Percentiles rank a stretch among this genome's conserved stretches.
Conservation (phyloP, 2,113 vertebrate genomes). For the Rhizomys pruinosus region DNA sequence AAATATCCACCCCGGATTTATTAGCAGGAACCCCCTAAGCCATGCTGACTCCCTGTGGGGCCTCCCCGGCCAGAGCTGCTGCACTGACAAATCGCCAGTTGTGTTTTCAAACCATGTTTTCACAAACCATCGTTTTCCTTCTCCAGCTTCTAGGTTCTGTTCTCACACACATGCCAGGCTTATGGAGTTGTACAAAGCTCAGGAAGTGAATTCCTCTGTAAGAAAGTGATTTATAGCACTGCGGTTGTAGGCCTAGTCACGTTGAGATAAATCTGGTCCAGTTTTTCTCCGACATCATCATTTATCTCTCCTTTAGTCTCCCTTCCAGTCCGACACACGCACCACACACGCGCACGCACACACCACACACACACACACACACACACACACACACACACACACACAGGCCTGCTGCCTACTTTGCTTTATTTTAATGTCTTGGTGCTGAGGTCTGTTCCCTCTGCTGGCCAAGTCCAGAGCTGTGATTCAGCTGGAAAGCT, state of each 20-base stretch:
- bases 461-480: background rate
- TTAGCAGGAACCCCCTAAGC: background rate
- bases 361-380: too few relatives aligned
- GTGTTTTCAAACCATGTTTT: slow-evolving; percentile 62
- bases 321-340: background rate
- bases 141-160: slow-evolving; percentile 46
- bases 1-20: background rate
- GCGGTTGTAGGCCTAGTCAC: background rate
- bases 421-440: background rate
- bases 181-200: slow-evolving; percentile 44
- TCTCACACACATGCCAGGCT: slow-evolving; percentile 37
- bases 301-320: background rate
- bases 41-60: background rate
- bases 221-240: slow-evolving; percentile 47
- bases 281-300: background rate
- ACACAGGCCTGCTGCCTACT: background rate
- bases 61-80: background rate
- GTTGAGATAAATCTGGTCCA: slow-evolving; percentile 56
- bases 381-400: too few relatives aligned
- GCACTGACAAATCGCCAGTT: slow-evolving; percentile 8
- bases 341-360: too few relatives aligned
- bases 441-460: background rate
- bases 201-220: slow-evolving; percentile 59
- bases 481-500: background rate
- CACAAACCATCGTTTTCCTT: slow-evolving; percentile 37